Conservation (phyloP, 2,797 vertebrate species). For the Rhinatrema bivittatum region DNA sequence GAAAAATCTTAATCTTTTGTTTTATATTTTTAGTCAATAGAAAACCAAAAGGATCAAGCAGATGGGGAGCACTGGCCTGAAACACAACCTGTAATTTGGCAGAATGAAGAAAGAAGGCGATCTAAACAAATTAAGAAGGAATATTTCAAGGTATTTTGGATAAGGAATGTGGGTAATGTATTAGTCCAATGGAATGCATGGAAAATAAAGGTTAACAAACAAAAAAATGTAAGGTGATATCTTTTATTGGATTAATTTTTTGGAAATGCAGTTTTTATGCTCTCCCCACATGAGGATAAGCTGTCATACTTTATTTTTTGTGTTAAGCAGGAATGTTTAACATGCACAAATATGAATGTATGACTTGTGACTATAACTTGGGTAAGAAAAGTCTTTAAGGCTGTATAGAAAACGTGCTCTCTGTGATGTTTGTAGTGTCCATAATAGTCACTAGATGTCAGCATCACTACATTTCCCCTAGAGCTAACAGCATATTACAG, state of each 20-base stretch:
- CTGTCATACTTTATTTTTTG: no score
- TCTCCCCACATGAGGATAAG: background rate
- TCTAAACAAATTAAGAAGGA: constrained; percentile 93
- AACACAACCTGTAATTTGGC: constrained; percentile 79
- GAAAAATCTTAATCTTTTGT: no score
- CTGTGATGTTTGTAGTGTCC: constrained; percentile 27
- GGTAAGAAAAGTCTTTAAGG: no score
- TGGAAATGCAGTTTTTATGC: constrained; percentile 3
- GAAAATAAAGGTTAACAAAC: no score
- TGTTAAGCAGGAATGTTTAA: no score
- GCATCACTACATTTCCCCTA: constrained; percentile 11
- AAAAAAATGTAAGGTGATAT: no score
- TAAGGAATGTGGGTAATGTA: no score
- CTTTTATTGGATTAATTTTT: no score
- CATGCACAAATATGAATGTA: no score
- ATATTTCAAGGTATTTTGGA: constrained; percentile 87
- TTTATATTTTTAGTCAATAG: constrained; percentile 49
- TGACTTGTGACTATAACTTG: no score
- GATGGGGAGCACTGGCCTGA: constrained; percentile 82
- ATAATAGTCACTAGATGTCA: constrained; percentile 43
- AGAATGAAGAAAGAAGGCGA: constrained; percentile 82
- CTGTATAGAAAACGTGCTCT: no score
- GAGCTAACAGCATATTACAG: background rate
- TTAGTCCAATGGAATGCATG: no score
- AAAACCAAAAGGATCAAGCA: constrained; percentile 55